Evolutionary conservation across 2,888 invertebrate genomes (phyloP).

Genomic region (Ormyrus thymus): DNA sequence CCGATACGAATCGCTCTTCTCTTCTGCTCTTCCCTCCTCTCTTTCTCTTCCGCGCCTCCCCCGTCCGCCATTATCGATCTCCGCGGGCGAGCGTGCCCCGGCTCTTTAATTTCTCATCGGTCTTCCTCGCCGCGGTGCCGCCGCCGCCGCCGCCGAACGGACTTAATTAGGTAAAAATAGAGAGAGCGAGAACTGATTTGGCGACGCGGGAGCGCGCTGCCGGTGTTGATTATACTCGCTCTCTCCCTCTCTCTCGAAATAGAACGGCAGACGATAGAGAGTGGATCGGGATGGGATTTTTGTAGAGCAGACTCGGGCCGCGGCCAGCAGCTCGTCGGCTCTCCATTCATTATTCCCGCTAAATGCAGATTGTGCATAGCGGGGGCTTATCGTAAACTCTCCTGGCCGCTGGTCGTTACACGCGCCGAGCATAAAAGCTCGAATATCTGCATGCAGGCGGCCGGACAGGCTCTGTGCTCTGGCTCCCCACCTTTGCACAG

Average conservation of each 20-base stretch:
- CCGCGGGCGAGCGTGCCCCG: background rate
- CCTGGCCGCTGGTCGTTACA: slow-evolving; percentile 47
- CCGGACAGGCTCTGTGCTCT: background rate
- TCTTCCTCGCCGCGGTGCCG: slow-evolving; percentile 7
- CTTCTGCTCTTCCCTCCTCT: background rate
- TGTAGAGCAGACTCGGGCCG: background rate
- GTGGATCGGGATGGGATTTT: slow-evolving; percentile 23
- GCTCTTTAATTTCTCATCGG: slow-evolving; percentile 44
- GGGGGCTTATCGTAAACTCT: slow-evolving; percentile 52
- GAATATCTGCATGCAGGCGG: slow-evolving; percentile 44
- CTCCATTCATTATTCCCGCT: slow-evolving; percentile 36
- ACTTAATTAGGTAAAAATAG: background rate
- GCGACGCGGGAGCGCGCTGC: too few species aligned
- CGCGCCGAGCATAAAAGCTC: slow-evolving; percentile 52
- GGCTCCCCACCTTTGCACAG: background rate
- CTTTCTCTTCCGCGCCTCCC: background rate
- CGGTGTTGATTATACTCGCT: too few species aligned
- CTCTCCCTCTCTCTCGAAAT: slow-evolving; percentile 1
- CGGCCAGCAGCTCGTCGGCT: background rate
- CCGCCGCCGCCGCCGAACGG: background rate
- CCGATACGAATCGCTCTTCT: slow-evolving; percentile 24
- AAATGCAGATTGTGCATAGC: slow-evolving; percentile 48
- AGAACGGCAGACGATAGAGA: slow-evolving; percentile 2
- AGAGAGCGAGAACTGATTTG: background rate
- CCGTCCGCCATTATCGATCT: slow-evolving; percentile 41